A percentile compares a stretch with the other conserved stretches of the same genome.
Evolutionary conservation across 2,797 vertebrate species (phyloP).

Genomic region (Tinamus major): DNA sequence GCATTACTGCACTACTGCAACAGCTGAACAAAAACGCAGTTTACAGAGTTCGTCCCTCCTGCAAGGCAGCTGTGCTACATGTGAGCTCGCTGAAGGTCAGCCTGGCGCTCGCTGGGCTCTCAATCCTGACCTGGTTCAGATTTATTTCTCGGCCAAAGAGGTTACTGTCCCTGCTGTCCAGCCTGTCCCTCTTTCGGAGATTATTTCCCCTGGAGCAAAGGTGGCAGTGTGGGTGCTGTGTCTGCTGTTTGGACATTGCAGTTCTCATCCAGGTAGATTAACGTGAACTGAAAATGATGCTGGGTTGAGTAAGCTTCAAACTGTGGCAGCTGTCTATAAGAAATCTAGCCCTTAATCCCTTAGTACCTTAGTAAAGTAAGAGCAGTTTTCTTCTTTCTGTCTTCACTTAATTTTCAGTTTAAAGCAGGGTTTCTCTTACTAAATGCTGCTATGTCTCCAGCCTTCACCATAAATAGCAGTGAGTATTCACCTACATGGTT

Average conservation of each 20-base stretch:
- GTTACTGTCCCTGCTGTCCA: not conserved
- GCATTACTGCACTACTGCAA: not conserved
- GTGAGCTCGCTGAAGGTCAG: not conserved
- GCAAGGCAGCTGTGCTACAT: not conserved
- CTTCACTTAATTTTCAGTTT: constrained; percentile 5
- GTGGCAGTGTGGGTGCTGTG: not conserved
- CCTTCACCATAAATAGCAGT: not conserved
- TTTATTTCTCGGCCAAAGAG: not conserved
- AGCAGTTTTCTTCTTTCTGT: not conserved
- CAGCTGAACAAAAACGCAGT: not conserved
- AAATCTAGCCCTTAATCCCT: not conserved
- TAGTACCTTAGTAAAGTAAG: not conserved
- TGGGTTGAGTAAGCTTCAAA: not conserved
- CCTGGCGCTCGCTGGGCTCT: not conserved
- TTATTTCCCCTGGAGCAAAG: not conserved
- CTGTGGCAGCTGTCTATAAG: not conserved
- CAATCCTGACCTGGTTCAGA: not conserved
- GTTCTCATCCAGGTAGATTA: not conserved
- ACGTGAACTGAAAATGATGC: not conserved
- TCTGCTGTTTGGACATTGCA: not conserved
- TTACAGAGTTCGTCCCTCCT: not conserved
- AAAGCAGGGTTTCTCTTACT: not conserved
- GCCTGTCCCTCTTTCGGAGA: not conserved
- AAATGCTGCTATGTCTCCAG: not conserved
- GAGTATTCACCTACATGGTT: not conserved